Conservation (phyloP, 2,888 invertebrate genomes). For the Nudaria mundana region DNA sequence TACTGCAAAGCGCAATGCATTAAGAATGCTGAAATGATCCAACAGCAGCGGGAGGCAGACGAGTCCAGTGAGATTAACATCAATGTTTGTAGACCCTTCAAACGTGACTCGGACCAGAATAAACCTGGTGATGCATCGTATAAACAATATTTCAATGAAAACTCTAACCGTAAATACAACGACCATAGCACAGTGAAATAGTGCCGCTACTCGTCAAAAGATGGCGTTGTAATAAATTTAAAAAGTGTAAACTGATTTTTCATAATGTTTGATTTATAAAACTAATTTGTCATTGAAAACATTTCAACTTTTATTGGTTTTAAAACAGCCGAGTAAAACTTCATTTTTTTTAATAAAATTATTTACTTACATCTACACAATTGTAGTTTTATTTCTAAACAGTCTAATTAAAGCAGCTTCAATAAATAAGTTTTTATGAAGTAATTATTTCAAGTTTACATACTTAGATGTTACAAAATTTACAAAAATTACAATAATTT, state of each 20-base stretch:
- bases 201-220: neutral
- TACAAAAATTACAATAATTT: constrained; percentile 14
- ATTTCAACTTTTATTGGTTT: neutral
- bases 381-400: constrained; percentile 28
- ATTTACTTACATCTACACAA: constrained; percentile 21
- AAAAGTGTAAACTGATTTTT: neutral
- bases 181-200: too few relatives aligned
- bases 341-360: constrained; percentile 10
- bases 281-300: neutral
- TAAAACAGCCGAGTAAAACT: constrained; percentile 22
- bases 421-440: constrained; percentile 51
- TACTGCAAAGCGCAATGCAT: constrained; percentile 59
- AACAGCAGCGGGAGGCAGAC: constrained; percentile 4
- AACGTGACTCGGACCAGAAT: neutral
- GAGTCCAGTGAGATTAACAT: constrained; percentile 17
- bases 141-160: constrained; percentile 1
- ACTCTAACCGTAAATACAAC: too few relatives aligned
- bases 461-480: neutral
- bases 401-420: constrained; percentile 64
- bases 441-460: neutral
- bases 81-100: constrained; percentile 10
- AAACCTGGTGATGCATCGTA: constrained; percentile 1
- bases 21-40: constrained; percentile 17
- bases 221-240: constrained; percentile 2
- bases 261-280: too few relatives aligned